A percentile compares a stretch with the other conserved stretches of the same genome.
Conservation (phyloP, 2,797 vertebrate genomes). For the Neostethus bicornis region DNA sequence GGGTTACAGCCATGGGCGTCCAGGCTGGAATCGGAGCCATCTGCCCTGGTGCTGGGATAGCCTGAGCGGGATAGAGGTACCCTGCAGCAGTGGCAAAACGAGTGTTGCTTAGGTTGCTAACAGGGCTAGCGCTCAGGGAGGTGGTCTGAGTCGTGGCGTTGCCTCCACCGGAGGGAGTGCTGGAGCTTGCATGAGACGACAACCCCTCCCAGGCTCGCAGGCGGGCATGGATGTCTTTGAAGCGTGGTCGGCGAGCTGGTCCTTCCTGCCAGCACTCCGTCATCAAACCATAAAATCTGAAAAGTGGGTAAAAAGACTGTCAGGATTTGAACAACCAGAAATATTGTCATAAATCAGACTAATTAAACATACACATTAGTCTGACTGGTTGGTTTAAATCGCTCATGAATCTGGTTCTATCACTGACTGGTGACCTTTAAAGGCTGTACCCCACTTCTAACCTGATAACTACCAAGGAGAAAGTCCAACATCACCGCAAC, state of each 20-base stretch:
- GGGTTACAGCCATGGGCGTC: slow-evolving; percentile 85
- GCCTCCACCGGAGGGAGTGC: slow-evolving; percentile 93
- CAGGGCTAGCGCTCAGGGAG: slow-evolving; percentile 95
- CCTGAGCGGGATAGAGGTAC: slow-evolving; percentile 90
- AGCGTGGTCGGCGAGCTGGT: slow-evolving; percentile 89
- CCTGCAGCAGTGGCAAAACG: slow-evolving; percentile 82
- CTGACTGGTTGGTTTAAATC: no score
- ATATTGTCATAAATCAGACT: neutral
- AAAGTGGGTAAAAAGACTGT: slow-evolving; percentile 5
- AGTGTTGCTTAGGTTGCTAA: slow-evolving; percentile 96
- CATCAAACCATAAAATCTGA: slow-evolving; percentile 92
- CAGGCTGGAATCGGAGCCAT: slow-evolving; percentile 85
- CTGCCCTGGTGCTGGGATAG: slow-evolving; percentile 80
- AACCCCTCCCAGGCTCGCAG: slow-evolving; percentile 95
- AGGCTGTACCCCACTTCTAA: no score
- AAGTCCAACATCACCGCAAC: no score
- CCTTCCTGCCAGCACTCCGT: slow-evolving; percentile 98
- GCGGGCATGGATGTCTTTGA: slow-evolving; percentile 92
- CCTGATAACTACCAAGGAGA: no score
- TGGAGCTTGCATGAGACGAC: slow-evolving; percentile 95
- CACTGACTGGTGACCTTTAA: no score
- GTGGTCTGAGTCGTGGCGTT: slow-evolving; percentile 99
- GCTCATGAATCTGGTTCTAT: no score
- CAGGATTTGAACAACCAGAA: neutral
- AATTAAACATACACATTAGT: no score